A percentile compares a stretch with the other conserved stretches of the same genome.
Evolutionary conservation across 2,797 vertebrate genomes (phyloP).

Genomic region (Crax fasciolata): DNA sequence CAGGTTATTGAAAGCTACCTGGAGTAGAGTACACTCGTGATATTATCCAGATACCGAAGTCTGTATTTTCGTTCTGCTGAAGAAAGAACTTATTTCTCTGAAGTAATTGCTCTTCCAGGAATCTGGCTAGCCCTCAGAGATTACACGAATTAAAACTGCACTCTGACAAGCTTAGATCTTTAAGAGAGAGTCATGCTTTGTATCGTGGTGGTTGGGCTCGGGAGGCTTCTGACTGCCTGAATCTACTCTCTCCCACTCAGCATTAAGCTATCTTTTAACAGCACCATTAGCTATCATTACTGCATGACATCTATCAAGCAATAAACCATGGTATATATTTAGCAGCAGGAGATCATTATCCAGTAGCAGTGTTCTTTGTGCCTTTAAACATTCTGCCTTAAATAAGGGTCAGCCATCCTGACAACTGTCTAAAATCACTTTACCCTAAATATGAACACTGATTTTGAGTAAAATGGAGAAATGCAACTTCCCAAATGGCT

Average conservation of each 20-base stretch:
- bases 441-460: neutral
- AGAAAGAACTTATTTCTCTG: neutral
- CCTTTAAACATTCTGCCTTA: slow-evolving; percentile 68
- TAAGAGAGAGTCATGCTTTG: neutral
- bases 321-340: slow-evolving; percentile 64
- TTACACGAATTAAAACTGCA: neutral
- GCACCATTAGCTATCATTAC: slow-evolving; percentile 35
- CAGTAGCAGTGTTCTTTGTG: slow-evolving; percentile 41
- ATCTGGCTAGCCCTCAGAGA: neutral
- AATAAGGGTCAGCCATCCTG: slow-evolving; percentile 70
- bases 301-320: slow-evolving; percentile 57
- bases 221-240: neutral
- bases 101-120: neutral
- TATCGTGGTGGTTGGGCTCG: neutral
- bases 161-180: neutral
- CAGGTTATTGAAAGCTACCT: neutral
- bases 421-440: slow-evolving; percentile 27
- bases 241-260: neutral
- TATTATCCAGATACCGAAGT: neutral
- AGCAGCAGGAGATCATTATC: slow-evolving; percentile 66
- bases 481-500: neutral
- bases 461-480: neutral
- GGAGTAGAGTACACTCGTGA: neutral
- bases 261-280: neutral
- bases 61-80: accelerated